These are phyloP conservation scores for Sebastes alutus DNA, from an alignment of 2,797 vertebrate species.

Conservation along the genomic window DNA sequence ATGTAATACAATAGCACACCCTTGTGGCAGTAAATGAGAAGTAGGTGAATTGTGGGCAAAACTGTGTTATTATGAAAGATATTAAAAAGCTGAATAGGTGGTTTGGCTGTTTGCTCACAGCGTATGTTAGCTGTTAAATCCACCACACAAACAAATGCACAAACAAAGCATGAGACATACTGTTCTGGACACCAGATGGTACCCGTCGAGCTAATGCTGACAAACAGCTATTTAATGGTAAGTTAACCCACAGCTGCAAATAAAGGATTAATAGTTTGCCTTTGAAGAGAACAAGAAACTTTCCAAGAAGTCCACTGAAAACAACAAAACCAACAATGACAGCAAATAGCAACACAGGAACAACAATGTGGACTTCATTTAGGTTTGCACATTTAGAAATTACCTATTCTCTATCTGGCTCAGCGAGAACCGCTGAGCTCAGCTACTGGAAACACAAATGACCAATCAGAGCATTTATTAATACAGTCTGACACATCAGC, in stretches of 20 bases:
- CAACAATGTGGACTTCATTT: slow-evolving; percentile 47
- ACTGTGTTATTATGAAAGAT: background rate
- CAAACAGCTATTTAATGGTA: slow-evolving; percentile 40
- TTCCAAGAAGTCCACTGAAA: background rate
- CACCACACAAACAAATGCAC: slow-evolving; percentile 41
- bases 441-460: no score
- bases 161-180: slow-evolving; percentile 31
- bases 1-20: slow-evolving; percentile 62
- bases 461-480: background rate
- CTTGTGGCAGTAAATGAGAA: slow-evolving; percentile 57
- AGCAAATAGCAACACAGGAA: background rate
- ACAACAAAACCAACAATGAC: background rate
- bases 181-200: slow-evolving; percentile 46
- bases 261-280: background rate
- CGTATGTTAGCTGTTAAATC: slow-evolving; percentile 29
- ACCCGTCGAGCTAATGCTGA: slow-evolving; percentile 48
- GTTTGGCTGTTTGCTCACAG: slow-evolving; percentile 28
- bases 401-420: background rate
- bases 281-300: background rate
- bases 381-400: background rate
- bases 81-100: slow-evolving; percentile 20
- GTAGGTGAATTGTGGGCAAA: background rate
- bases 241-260: background rate
- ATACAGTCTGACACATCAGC: background rate
- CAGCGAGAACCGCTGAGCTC: no score